Conservation (phyloP, 2,888 invertebrate genomes). For the Polydesmus complanatus region DNA sequence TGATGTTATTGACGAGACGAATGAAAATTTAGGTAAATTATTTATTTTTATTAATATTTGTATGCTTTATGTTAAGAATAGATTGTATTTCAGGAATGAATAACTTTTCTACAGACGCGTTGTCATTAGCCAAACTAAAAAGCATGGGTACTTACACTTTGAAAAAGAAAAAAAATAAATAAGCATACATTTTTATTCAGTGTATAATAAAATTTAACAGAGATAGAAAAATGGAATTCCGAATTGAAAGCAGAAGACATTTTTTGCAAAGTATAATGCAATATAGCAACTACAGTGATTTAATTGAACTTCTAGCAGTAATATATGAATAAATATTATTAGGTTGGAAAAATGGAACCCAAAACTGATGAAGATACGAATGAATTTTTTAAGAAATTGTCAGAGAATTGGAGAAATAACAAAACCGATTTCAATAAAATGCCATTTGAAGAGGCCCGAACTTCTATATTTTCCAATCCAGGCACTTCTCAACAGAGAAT, state of each 20-base stretch:
- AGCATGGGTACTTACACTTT: background rate
- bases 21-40: background rate
- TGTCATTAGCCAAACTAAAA: background rate
- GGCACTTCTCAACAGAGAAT: too few species aligned
- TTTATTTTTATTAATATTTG: background rate
- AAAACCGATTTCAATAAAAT: background rate
- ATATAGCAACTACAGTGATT: too few species aligned
- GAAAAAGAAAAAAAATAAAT: too few species aligned
- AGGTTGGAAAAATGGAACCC: too few species aligned
- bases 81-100: background rate
- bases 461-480: too few species aligned
- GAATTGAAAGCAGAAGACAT: slow-evolving; percentile 13
- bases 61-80: background rate
- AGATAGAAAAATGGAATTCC: slow-evolving; percentile 20
- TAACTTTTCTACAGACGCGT: background rate
- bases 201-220: slow-evolving; percentile 4
- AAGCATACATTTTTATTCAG: background rate
- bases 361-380: too few species aligned
- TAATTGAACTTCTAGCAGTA: too few species aligned
- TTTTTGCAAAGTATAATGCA: too few species aligned
- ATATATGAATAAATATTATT: background rate
- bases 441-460: slow-evolving; percentile 45
- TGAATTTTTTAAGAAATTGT: too few species aligned
- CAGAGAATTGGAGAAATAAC: background rate
- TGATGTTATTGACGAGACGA: background rate